Evolutionary conservation across 1,140 invertebrate species (phyloP).

Genomic region (Brachionus rubens): DNA sequence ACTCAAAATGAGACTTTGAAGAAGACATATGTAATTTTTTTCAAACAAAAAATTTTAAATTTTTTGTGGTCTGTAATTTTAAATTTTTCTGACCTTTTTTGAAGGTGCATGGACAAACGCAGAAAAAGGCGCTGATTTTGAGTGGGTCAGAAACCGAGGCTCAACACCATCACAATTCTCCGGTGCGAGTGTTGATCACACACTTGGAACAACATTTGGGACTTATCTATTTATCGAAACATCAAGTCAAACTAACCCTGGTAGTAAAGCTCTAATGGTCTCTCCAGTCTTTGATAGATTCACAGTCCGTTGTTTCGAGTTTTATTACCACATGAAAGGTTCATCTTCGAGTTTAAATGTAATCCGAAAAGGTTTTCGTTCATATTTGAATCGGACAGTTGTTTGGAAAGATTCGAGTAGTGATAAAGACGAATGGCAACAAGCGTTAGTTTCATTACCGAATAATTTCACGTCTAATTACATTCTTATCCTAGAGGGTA

Average conservation of each 20-base stretch:
- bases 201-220: slow-evolving; percentile 48
- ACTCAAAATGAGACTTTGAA: slow-evolving; percentile 49
- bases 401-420: slow-evolving; percentile 14
- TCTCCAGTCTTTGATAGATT: slow-evolving; percentile 41
- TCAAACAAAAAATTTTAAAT: neutral
- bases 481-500: slow-evolving; percentile 17
- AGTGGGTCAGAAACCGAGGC: slow-evolving; percentile 46
- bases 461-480: slow-evolving; percentile 13
- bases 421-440: slow-evolving; percentile 17
- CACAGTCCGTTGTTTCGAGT: slow-evolving; percentile 14
- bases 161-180: slow-evolving; percentile 9
- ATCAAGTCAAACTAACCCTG: neutral
- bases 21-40: slow-evolving; percentile 48
- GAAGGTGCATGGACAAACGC: slow-evolving; percentile 48
- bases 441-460: slow-evolving; percentile 27
- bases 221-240: slow-evolving; percentile 50
- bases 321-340: slow-evolving; percentile 43
- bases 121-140: slow-evolving; percentile 44
- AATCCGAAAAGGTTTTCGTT: neutral
- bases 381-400: neutral
- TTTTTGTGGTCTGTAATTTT: neutral
- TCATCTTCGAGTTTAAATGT: slow-evolving; percentile 2
- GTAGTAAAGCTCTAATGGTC: slow-evolving; percentile 9
- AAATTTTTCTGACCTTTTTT: no score
- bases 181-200: slow-evolving; percentile 51